Base-by-base conservation (phyloP, 2,888 invertebrate genomes). In the Lasioglossum vierecki region DNA sequence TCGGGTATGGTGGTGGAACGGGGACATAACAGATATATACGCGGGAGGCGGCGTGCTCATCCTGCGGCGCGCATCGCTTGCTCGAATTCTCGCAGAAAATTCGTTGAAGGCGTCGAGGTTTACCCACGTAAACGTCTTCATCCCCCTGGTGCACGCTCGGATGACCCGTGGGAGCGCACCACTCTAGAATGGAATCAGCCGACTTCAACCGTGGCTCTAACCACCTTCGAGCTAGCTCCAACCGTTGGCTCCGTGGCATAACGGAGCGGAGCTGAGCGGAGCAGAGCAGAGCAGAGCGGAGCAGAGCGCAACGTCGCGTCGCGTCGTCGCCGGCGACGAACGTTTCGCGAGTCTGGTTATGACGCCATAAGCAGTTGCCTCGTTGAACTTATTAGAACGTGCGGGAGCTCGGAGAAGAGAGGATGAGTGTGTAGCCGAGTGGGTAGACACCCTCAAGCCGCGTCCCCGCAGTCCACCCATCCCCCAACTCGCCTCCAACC, bases 81-180 rank as follows among this genome's bases (percentile, higher is more conserved):
- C 81, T 57, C 76, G 80, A 82, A 80, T 41, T 66, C 70, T 75
- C 72, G 66, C 53, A 39, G 86, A 90, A 89, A 89, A 88, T 89
- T 89, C 89, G 86, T 84, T 80, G 87, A 84, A 91, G 88, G 88
- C 88, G 90, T 90, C 87, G 88, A 85, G 87, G 83, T 88, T 90
- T 89, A 83, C 76, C 88, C 88, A 86, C 86, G 85, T 88, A 89
- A 91, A 91, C 91, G 91, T 94, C 93, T 92, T 93, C 92, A 91
- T 91, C 91, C 92, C 89, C 44, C 63, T 22, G 15, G 66, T 88
- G 87, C 88, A 92, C 88, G 92, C 89, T 88, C 84, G 89, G 91
- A 87, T 91, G 92, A 91, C 88, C 89, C 84, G 78, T 75, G 78
- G 70, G 57, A 80, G 78, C 71, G 68, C 71, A 60, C 75, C 76